A percentile compares a stretch with the other conserved stretches of the same genome.
Evolutionary conservation across 2,888 invertebrate species (phyloP).

Genomic region (Drosophila putrida): DNA sequence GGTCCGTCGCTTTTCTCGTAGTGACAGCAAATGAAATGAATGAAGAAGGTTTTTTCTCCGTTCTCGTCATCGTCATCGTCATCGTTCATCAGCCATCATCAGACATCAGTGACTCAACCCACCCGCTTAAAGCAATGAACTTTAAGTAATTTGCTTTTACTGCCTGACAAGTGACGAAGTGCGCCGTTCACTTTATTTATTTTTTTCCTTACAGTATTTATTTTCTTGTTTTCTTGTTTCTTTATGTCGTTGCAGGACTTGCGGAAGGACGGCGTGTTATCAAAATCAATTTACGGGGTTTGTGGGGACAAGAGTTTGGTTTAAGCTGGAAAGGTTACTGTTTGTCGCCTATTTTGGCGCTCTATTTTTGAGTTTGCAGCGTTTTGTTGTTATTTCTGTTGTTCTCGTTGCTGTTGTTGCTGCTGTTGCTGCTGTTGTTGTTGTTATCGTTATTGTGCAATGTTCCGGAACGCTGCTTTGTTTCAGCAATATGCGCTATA

Average conservation of each 20-base stretch:
- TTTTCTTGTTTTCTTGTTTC: conserved; percentile 13
- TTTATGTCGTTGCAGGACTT: conserved; percentile 16
- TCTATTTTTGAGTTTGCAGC: conserved; percentile 73
- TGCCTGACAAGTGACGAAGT: conserved; percentile 75
- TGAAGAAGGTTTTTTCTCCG: conserved; percentile 41
- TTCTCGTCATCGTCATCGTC: conserved; percentile 56
- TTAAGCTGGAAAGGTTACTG: conserved; percentile 7
- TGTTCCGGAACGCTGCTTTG: conserved; percentile 78
- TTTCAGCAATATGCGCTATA: conserved; percentile 73
- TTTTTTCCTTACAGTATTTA: conserved; percentile 21
- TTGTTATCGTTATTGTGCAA: conserved; percentile 71
- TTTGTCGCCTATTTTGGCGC: conserved; percentile 71
- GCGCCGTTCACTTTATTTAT: conserved; percentile 50
- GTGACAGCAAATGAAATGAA: conserved; percentile 58
- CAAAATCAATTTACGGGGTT: conserved; percentile 69
- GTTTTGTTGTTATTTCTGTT: conserved; percentile 34
- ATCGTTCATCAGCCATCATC: conserved; percentile 71
- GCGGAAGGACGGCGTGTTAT: conserved; percentile 46
- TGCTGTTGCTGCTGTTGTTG: conserved; percentile 26
- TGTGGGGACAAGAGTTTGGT: conserved; percentile 4
- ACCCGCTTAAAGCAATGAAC: conserved; percentile 78
- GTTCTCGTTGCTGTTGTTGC: conserved; percentile 5
- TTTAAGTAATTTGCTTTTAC: conserved; percentile 80
- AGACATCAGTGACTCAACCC: conserved; percentile 47
- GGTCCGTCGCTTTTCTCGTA: conserved; percentile 2